phyloP scores from a whole-genome alignment of 2,888 invertebrate species.

The Endotricha flammealis region DNA sequence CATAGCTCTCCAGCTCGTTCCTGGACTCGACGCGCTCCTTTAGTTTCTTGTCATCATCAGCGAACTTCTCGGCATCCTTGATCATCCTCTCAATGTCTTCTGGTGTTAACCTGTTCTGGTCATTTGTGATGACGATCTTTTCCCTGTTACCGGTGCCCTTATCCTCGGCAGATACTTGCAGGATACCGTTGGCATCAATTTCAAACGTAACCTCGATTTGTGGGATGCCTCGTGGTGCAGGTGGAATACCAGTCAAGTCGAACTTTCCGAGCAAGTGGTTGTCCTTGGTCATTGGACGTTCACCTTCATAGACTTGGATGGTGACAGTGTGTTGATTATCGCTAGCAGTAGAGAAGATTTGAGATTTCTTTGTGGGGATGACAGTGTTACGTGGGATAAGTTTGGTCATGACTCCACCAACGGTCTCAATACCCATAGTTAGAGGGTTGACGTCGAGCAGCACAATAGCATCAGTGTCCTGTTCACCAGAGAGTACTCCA shows the following conservation, averaged over 20 bases:
- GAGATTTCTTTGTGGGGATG: constrained; percentile 99
- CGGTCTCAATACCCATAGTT: constrained; percentile 99
- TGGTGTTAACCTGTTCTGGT: constrained; percentile 96
- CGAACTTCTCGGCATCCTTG: constrained; percentile 98
- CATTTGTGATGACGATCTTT: constrained; percentile 99
- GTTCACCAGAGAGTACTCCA: constrained; percentile 97
- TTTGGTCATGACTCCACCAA: constrained; percentile 99
- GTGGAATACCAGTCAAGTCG: constrained; percentile 97
- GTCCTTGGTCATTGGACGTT: constrained; percentile 99
- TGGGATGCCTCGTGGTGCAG: constrained; percentile 94
- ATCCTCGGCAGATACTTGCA: constrained; percentile 98
- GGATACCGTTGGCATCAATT: constrained; percentile 95
- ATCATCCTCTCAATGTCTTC: constrained; percentile 99
- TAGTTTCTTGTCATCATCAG: constrained; percentile 98
- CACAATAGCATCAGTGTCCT: constrained; percentile 97
- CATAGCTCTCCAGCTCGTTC: constrained; percentile 97
- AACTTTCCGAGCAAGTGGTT: constrained; percentile 99
- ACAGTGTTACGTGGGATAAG: constrained; percentile 98
- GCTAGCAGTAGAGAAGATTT: constrained; percentile 99
- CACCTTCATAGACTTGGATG: constrained; percentile 99
- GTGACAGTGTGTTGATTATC: constrained; percentile 99
- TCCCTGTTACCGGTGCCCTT: constrained; percentile 99
- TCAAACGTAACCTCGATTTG: constrained; percentile 97
- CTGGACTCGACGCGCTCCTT: constrained; percentile 97
- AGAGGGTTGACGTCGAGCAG: constrained; percentile 98